phyloP scores from a whole-genome alignment of 2,113 vertebrate species.

The Galeopterus variegatus region DNA sequence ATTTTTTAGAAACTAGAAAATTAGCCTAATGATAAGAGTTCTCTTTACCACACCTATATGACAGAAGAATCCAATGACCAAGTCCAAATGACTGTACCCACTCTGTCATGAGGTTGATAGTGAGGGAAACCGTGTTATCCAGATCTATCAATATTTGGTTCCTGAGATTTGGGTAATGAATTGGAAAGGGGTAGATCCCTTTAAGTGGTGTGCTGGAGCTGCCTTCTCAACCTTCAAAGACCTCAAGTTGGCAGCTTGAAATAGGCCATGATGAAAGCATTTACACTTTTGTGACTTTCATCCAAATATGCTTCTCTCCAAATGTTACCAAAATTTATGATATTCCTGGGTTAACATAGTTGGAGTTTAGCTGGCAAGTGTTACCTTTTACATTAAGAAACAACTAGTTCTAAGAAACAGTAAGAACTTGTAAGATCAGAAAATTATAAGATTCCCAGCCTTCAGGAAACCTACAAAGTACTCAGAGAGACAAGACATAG shows the following conservation, averaged over 20 bases:
- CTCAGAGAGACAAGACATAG: not conserved
- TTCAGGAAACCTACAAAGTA: not conserved
- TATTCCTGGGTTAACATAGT: not conserved
- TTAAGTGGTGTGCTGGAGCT: not conserved
- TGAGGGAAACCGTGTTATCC: not conserved
- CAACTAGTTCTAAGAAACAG: not conserved
- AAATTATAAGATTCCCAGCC: not conserved
- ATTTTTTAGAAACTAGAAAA: constrained; percentile 50
- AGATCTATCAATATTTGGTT: not conserved
- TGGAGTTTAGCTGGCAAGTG: not conserved
- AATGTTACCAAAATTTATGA: not conserved
- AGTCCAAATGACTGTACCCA: not conserved
- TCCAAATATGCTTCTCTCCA: not conserved
- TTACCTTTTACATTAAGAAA: constrained; percentile 28
- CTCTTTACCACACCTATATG: not conserved
- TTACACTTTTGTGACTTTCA: not conserved
- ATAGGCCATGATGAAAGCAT: not conserved
- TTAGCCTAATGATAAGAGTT: constrained; percentile 20
- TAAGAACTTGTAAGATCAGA: not conserved
- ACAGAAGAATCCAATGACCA: not conserved
- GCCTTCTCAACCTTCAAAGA: not conserved
- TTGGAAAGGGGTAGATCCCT: not conserved
- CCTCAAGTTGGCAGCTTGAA: not conserved
- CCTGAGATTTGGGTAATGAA: not conserved
- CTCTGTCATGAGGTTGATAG: not conserved